Evolutionary conservation across 2,113 vertebrate genomes (phyloP), one percentile per base, ranked within the genome.

Genomic region (Gasterosteus aculeatus): DNA sequence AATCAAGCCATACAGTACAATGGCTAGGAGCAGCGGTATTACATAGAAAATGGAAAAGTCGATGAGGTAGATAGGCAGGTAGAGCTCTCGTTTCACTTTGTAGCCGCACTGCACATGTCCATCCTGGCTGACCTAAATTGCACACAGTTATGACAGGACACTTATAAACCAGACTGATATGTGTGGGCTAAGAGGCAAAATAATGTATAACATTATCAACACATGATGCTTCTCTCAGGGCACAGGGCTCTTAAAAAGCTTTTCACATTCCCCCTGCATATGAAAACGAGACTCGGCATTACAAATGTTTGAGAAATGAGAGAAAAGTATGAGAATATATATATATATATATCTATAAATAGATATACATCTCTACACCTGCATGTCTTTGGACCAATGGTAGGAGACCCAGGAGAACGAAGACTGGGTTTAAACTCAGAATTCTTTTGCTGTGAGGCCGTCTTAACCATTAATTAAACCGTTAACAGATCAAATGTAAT

Each of bases 31-130:
- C 73, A 95, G 83, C 0, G 95, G 94, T 7, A 88, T 81, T 38
- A 95, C 89, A 1, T 95, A 95, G 88, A 96, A 96, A 80, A 95
- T 87, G 58, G 94, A 42, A 2, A 95, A 96, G 91, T 96, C 95
- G 0, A 95, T 93, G 79, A 96, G 93, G 90, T 95, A 95, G 87
- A 96, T 95, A 73, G 94, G 95, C 75, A 96, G 92, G 82, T 95
- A 95, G 78, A 96, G 95, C 74, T 95, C 93, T 12, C 92, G 88
- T 12, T 95, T 95, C 69, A 94, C 95, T 41, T 84, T 92, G 91
- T 95, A 96, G 59, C 94, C 92, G 0, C 95, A 96, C 86, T 94
- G 91, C 53, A 94, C 86, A 1, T 90, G 90, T 35, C 82, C 89
- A 15, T 85, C 89, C 10, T 77, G 69, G 54, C 79, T 84, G 15